Percentiles rank a stretch among this genome's conserved stretches.
Evolutionary conservation across 2,113 vertebrate genomes (phyloP).

Genomic region (Macheiramphus alcinus): DNA sequence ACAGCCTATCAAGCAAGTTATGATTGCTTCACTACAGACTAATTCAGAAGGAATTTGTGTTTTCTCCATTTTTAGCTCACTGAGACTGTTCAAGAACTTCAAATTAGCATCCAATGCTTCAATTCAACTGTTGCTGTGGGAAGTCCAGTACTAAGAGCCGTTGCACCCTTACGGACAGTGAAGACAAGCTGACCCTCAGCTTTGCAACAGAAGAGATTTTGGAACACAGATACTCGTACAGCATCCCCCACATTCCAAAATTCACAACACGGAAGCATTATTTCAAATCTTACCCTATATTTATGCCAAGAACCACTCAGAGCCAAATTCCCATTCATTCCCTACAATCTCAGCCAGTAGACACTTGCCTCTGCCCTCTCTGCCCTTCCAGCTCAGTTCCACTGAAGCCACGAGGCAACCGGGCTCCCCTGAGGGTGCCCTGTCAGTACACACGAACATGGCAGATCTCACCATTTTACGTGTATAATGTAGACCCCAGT

Average conservation of each 20-base stretch:
- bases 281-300: background rate
- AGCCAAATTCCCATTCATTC: background rate
- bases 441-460: fast-evolving
- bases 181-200: background rate
- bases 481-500: fast-evolving
- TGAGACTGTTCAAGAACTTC: background rate
- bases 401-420: background rate
- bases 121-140: fast-evolving
- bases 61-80: background rate
- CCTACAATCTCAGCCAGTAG: background rate
- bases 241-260: background rate
- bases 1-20: background rate
- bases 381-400: background rate
- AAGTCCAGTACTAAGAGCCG: background rate
- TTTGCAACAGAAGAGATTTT: background rate
- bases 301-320: background rate
- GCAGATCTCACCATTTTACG: too few relatives aligned
- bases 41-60: background rate
- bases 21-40: background rate
- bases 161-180: fast-evolving
- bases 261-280: background rate
- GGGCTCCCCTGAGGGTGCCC: background rate
- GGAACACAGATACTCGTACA: fast-evolving
- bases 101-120: fast-evolving
- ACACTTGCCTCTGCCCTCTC: background rate